phyloP scores from a whole-genome alignment of 2,888 invertebrate species.

The Cyrtodaria siliqua region DNA sequence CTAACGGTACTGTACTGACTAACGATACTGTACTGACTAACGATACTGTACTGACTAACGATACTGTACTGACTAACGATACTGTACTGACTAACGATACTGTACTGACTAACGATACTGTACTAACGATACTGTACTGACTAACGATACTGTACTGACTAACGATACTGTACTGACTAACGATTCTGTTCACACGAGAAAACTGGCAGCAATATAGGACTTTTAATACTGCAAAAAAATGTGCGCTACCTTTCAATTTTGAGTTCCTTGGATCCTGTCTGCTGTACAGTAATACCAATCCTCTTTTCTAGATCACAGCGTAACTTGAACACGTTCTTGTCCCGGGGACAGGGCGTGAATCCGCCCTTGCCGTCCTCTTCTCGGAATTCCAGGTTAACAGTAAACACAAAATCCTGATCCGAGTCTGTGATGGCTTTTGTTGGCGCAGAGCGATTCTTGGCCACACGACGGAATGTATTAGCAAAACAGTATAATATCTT shows the following conservation, averaged over 20 bases:
- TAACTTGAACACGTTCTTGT: slow-evolving; percentile 88
- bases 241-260: slow-evolving; percentile 92
- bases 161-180: no score
- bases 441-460: slow-evolving; percentile 84
- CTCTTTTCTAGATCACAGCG: slow-evolving; percentile 94
- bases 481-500: slow-evolving; percentile 92
- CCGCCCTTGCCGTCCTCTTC: slow-evolving; percentile 85
- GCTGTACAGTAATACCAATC: slow-evolving; percentile 93
- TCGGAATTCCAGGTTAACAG: slow-evolving; percentile 95
- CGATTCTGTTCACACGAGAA: no score
- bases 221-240: no score
- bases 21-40: no score
- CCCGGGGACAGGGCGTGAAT: slow-evolving; percentile 92
- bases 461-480: slow-evolving; percentile 96
- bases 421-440: slow-evolving; percentile 63
- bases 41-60: no score
- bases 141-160: no score
- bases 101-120: no score
- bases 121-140: no score
- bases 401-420: slow-evolving; percentile 92
- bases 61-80: no score
- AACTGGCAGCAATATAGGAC: no score
- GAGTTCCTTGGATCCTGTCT: slow-evolving; percentile 88
- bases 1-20: no score
- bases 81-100: no score